phyloP scores from a whole-genome alignment of 2,797 vertebrate species.

The Propithecus perrieri region DNA sequence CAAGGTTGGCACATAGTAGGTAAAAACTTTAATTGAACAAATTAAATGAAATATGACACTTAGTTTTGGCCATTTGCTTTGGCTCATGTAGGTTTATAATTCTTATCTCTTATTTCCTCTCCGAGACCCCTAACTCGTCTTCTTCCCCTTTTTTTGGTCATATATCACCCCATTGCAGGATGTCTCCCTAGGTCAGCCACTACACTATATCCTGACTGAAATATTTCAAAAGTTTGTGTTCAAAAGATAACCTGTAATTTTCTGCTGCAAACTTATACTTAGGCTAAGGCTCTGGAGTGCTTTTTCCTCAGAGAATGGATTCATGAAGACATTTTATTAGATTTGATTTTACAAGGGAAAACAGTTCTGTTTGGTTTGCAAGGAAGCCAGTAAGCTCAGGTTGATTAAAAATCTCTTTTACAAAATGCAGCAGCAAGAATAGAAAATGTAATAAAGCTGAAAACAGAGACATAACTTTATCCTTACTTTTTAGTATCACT shows the following conservation, averaged over 20 bases:
- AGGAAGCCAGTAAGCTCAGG: slow-evolving; percentile 51
- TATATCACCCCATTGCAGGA: neutral
- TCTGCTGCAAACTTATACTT: slow-evolving; percentile 11
- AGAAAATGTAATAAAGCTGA: slow-evolving; percentile 66
- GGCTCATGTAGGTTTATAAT: neutral
- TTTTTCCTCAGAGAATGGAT: slow-evolving; percentile 33
- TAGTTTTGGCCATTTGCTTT: neutral
- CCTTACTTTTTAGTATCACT: slow-evolving; percentile 36
- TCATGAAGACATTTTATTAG: slow-evolving; percentile 61
- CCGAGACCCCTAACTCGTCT: neutral
- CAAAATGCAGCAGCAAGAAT: slow-evolving; percentile 36
- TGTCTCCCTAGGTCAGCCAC: neutral
- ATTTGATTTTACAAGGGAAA: slow-evolving; percentile 70
- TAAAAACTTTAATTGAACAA: neutral
- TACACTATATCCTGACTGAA: neutral
- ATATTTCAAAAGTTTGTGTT: slow-evolving; percentile 10
- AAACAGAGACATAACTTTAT: slow-evolving; percentile 58
- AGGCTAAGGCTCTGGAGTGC: neutral
- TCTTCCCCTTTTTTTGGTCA: neutral
- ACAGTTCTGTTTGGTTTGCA: slow-evolving; percentile 62
- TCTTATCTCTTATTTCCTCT: neutral
- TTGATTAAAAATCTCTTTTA: slow-evolving; percentile 58
- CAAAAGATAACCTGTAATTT: slow-evolving; percentile 26
- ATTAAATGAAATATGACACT: neutral
- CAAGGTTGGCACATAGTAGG: neutral